Base-by-base conservation (phyloP, 2,113 vertebrate species). In the Neomonachus schauinslandi region DNA sequence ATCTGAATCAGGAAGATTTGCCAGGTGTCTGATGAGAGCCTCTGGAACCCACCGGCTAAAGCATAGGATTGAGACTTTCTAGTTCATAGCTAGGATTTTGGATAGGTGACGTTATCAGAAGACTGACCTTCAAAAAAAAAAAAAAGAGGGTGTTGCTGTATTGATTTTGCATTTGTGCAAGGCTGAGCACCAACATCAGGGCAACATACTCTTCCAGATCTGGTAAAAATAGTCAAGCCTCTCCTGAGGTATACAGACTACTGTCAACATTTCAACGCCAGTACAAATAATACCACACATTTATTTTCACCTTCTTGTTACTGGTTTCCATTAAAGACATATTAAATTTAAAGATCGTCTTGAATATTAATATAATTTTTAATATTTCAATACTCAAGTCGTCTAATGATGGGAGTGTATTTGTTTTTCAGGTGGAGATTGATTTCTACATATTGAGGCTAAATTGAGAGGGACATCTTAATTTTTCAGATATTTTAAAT, bases 401-500 rank as follows among this genome's bases (percentile, higher is more conserved):
- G 33, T 53, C 49, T 59, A 87, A 96, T 61, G 79, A 36, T n/a
- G 33, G 63, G 22, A 76, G 10, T 1, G 1, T 88, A n/a, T 90
- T 85, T 95, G 88, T 77, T 96, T 97, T 90, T 88, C 71, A 81
- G 33, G 59, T 59, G 26, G 36, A 94, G 80, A 94, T 77, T 63
- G 51, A 76, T 92, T 93, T 94, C 61, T 88, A 85, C 90, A 39
- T 36, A 69, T 18, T 22, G 53, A 94, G 69, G 49, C n/a, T 94
- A 77, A 36, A 36, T 31, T 59, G 33, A 77, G 7, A 63, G 18
- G 18, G 22, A 6, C 22, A 31, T 24, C 61, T 82, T 65, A 57
- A 76, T 15, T 61, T 71, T 88, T 65, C 28, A 69, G 67, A 42
- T 33, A 21, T 63, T 92, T 93, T 59, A n/a, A 82, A 33, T n/a